These are phyloP conservation scores for Xiphophorus hellerii DNA, from an alignment of 2,113 vertebrate genomes.

Conservation along the genomic window DNA sequence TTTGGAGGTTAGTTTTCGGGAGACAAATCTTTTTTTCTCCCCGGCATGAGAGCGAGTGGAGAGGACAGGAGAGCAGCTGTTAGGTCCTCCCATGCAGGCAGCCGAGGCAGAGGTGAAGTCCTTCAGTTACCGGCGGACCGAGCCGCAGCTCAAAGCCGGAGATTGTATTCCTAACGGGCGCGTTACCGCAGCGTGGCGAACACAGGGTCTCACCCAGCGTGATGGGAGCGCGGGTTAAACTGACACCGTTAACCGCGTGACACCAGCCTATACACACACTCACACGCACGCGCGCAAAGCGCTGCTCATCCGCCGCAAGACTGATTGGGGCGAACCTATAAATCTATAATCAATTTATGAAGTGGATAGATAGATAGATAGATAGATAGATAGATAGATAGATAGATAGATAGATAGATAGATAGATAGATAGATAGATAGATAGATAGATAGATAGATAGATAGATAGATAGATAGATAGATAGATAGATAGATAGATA, in stretches of 20 bases:
- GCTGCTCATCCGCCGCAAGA: no score
- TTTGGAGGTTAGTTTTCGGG: neutral
- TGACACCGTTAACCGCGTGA: constrained; percentile 59
- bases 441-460: no score
- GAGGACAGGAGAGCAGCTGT: constrained; percentile 9
- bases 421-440: no score
- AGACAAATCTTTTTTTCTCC: no score
- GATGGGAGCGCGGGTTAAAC: constrained; percentile 39
- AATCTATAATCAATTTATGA: no score
- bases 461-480: no score
- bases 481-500: no score
- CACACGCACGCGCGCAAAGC: no score
- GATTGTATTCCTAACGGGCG: constrained; percentile 28
- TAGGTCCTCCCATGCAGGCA: constrained; percentile 24
- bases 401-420: no score
- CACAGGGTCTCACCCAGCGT: constrained; percentile 44
- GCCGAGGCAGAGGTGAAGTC: constrained; percentile 44
- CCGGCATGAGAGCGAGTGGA: neutral
- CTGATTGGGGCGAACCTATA: no score
- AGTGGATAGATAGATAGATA: no score
- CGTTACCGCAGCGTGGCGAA: constrained; percentile 34
- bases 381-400: no score
- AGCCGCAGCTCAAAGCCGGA: constrained; percentile 45
- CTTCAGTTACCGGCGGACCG: constrained; percentile 49
- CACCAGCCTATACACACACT: constrained; percentile 6